Percentiles rank a stretch among this genome's conserved stretches.
These are phyloP conservation scores for Hyles euphorbiae DNA, from an alignment of 1,140 invertebrate genomes.

Conservation along the genomic window DNA sequence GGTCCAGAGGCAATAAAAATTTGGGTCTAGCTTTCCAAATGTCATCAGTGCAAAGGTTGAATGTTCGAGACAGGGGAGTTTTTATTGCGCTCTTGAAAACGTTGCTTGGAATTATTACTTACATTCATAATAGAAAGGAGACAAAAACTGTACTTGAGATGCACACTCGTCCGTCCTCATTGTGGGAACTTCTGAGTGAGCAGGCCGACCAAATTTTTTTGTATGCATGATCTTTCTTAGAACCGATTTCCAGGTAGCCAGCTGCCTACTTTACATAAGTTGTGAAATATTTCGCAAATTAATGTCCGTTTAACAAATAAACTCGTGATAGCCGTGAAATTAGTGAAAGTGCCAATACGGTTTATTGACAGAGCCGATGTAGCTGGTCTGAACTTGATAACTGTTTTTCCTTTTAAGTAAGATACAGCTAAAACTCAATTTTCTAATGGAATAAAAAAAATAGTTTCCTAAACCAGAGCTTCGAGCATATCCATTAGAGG, in stretches of 20 bases:
- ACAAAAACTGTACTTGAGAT: constrained; percentile 67
- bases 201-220: constrained; percentile 52
- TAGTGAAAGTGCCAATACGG: no score
- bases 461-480: no score
- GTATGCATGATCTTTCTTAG: constrained; percentile 42
- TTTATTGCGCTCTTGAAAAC: constrained; percentile 10
- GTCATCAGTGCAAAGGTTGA: no score
- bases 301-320: constrained; percentile 6
- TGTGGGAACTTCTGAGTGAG: constrained; percentile 61
- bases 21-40: no score
- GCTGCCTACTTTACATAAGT: constrained; percentile 17
- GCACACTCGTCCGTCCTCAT: constrained; percentile 42
- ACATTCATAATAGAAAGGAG: constrained; percentile 52
- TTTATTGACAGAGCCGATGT: no score
- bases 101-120: constrained; percentile 48
- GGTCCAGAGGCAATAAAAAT: no score
- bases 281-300: constrained; percentile 21
- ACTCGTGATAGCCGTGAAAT: background rate
- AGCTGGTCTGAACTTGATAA: no score
- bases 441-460: no score
- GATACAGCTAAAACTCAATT: no score
- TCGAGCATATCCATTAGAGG: no score
- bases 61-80: no score
- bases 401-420: no score
- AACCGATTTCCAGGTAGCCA: constrained; percentile 57